Evolutionary conservation across 2,888 invertebrate species (phyloP).

Genomic region (Pyrrhopygopsis socrates): DNA sequence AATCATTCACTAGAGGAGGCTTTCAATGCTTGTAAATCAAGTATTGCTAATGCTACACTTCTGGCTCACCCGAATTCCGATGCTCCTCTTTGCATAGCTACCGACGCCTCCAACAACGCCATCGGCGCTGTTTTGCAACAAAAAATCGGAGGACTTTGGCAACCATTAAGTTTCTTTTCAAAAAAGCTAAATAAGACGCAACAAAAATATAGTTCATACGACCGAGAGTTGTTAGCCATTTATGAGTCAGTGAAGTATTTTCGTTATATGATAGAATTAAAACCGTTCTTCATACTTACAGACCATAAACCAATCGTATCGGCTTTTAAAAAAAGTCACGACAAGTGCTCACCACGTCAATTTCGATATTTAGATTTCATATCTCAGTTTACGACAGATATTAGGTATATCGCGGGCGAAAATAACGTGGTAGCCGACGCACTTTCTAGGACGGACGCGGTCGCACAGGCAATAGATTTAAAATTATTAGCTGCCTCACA

Average conservation of each 20-base stretch:
- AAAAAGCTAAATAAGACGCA: neutral
- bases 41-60: neutral
- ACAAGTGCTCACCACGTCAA: no score
- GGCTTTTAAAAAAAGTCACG: neutral
- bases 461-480: no score
- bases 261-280: neutral
- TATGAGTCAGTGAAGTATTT: neutral
- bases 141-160: neutral
- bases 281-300: neutral
- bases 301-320: neutral
- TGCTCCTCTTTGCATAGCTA: neutral
- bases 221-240: neutral
- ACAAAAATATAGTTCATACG: neutral
- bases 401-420: neutral
- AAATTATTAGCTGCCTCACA: no score
- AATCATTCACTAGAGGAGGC: conserved; percentile 15
- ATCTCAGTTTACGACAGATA: neutral
- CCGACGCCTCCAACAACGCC: neutral
- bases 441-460: no score
- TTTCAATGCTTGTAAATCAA: conserved; percentile 21
- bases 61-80: neutral
- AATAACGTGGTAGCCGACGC: no score
- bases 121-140: neutral
- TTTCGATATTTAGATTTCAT: no score
- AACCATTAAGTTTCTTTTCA: neutral